These are phyloP conservation scores for Euleptes europaea DNA, from an alignment of 2,113 vertebrate species.

Conservation along the genomic window DNA sequence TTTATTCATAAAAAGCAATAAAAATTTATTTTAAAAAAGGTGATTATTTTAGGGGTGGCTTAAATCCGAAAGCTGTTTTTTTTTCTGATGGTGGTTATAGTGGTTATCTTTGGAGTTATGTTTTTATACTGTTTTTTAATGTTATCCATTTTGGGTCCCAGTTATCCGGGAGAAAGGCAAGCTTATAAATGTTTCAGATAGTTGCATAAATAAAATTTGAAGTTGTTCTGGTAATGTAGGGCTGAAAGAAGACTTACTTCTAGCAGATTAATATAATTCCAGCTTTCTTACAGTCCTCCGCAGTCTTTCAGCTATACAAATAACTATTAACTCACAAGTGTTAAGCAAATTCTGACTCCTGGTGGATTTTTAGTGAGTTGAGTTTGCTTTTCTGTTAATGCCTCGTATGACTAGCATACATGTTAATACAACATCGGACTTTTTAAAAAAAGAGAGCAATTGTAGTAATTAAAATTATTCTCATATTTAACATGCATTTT, in stretches of 20 bases:
- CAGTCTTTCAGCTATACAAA: slow-evolving; percentile 1
- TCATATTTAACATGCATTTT: slow-evolving; percentile 25
- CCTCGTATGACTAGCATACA: neutral
- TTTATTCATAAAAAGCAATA: too few relatives aligned
- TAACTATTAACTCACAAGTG: slow-evolving; percentile 21
- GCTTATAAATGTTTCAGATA: too few relatives aligned
- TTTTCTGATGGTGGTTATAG: too few relatives aligned
- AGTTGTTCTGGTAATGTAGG: neutral
- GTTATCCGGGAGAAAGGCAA: too few relatives aligned
- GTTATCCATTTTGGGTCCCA: too few relatives aligned
- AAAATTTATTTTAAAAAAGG: too few relatives aligned
- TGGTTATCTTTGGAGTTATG: too few relatives aligned
- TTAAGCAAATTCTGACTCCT: slow-evolving; percentile 34
- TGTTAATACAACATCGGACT: neutral
- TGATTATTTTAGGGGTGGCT: too few relatives aligned
- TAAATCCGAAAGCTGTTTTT: too few relatives aligned
- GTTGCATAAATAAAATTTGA: neutral
- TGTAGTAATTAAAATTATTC: slow-evolving; percentile 22
- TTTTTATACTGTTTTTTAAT: too few relatives aligned
- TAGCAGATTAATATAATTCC: neutral
- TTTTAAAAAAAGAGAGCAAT: neutral
- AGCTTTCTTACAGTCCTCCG: neutral
- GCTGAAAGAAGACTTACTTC: neutral
- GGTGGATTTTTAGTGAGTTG: neutral
- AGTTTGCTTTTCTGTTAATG: slow-evolving; percentile 7